Conservation (phyloP, 2,888 invertebrate genomes). For the Eledone cirrhosa region DNA sequence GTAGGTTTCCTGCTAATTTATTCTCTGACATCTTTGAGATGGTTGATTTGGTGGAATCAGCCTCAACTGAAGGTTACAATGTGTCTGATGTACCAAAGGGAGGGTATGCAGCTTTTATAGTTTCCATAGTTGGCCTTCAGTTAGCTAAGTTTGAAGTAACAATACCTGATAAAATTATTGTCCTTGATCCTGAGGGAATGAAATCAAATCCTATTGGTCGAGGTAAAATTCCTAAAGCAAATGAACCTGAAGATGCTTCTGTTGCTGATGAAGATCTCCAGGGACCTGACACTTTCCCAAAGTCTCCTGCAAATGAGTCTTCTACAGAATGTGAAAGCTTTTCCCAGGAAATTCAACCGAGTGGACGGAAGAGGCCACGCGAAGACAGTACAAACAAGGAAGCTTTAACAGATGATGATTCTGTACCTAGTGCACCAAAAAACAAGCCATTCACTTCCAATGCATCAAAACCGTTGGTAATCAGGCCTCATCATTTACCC, state of each 20-base stretch:
- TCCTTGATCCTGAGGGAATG: conserved; percentile 14
- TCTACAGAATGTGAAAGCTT: neutral
- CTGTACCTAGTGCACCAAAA: neutral
- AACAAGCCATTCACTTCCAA: neutral
- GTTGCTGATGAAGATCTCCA: neutral
- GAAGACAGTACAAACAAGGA: neutral
- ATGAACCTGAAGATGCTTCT: neutral
- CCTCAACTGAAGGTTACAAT: neutral
- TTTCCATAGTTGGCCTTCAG: neutral
- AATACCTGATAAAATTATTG: conserved; percentile 14
- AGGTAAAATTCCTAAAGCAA: neutral
- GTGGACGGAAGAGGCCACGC: neutral
- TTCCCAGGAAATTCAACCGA: neutral
- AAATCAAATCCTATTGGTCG: conserved; percentile 24
- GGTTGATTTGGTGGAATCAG: neutral
- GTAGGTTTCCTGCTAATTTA: conserved; percentile 42
- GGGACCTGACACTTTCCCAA: neutral
- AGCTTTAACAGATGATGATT: neutral
- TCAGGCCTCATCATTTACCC: neutral
- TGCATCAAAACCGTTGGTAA: neutral
- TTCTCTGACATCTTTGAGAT: conserved; percentile 41
- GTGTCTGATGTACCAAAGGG: conserved; percentile 17
- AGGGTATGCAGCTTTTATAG: conserved; percentile 20
- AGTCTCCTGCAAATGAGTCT: neutral
- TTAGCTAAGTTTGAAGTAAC: neutral